Evolutionary conservation across 2,888 invertebrate genomes (phyloP).

Genomic region (Ernsta delagoae): DNA sequence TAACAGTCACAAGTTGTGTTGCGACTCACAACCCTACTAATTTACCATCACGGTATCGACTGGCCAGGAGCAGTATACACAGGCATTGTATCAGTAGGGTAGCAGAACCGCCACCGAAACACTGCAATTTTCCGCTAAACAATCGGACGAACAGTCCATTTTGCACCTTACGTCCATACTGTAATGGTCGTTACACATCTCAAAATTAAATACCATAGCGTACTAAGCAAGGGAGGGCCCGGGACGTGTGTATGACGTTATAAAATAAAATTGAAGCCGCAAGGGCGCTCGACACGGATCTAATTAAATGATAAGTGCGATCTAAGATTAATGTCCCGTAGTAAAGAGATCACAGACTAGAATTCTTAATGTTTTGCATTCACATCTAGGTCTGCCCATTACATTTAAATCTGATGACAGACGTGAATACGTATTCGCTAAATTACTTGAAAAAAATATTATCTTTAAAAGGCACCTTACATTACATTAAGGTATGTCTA

Average conservation of each 20-base stretch:
- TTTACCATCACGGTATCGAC: no score
- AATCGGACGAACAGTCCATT: constrained; percentile 44
- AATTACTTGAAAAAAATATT: constrained; percentile 24
- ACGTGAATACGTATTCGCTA: constrained; percentile 35
- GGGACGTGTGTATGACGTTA: constrained; percentile 83
- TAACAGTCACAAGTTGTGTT: no score
- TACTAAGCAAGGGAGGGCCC: constrained; percentile 73
- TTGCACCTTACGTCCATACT: constrained; percentile 47
- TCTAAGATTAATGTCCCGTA: constrained; percentile 79
- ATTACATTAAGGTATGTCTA: constrained; percentile 20
- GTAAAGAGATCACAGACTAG: constrained; percentile 66
- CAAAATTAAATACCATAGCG: constrained; percentile 48
- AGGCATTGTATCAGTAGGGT: no score
- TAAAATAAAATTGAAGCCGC: constrained; percentile 83
- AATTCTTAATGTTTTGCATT: constrained; percentile 57
- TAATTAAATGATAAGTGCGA: constrained; percentile 83
- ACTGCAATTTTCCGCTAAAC: constrained; percentile 47
- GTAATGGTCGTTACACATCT: constrained; percentile 42
- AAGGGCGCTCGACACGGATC: constrained; percentile 78
- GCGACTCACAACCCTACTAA: no score
- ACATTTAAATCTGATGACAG: constrained; percentile 45
- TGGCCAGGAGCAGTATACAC: no score
- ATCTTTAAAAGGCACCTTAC: constrained; percentile 8
- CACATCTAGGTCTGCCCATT: constrained; percentile 47
- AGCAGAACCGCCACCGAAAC: constrained; percentile 46